phyloP scores from a whole-genome alignment of 2,113 vertebrate genomes.

The Actinemys pallida region DNA sequence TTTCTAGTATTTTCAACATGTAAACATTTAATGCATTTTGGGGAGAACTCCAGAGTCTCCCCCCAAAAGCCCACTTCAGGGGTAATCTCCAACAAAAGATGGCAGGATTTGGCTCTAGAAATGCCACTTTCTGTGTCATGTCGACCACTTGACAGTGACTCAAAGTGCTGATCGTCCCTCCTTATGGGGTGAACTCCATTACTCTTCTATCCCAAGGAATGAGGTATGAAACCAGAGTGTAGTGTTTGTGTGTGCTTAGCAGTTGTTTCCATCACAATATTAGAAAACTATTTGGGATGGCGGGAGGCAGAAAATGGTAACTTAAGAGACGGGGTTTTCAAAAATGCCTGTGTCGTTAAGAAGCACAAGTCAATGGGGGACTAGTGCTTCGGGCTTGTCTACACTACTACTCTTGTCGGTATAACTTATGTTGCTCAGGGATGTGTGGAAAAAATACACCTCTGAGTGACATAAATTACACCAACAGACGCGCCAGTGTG shows the following conservation, averaged over 20 bases:
- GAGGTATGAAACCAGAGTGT: background rate
- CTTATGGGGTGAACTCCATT: background rate
- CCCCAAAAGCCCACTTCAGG: background rate
- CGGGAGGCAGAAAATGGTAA: background rate
- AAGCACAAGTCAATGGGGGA: background rate
- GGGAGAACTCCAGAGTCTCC: background rate
- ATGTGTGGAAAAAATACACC: no score
- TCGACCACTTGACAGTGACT: background rate
- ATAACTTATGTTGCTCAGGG: no score
- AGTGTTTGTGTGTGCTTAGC: background rate
- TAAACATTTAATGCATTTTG: background rate
- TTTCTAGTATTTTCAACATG: background rate
- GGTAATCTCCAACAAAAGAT: background rate
- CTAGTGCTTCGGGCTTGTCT: background rate
- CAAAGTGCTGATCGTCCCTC: background rate
- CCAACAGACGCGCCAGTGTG: no score
- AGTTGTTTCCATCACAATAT: background rate
- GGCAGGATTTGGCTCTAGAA: background rate
- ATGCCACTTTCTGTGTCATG: background rate
- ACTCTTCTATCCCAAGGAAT: background rate
- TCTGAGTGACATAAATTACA: no score
- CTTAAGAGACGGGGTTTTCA: background rate
- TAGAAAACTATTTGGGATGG: rapidly evolving
- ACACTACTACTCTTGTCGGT: no score
- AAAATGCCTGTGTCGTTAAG: background rate